Percentiles rank a stretch among this genome's conserved stretches.
Evolutionary conservation across 2,113 vertebrate species (phyloP).

Genomic region (Trematocara macrostoma): DNA sequence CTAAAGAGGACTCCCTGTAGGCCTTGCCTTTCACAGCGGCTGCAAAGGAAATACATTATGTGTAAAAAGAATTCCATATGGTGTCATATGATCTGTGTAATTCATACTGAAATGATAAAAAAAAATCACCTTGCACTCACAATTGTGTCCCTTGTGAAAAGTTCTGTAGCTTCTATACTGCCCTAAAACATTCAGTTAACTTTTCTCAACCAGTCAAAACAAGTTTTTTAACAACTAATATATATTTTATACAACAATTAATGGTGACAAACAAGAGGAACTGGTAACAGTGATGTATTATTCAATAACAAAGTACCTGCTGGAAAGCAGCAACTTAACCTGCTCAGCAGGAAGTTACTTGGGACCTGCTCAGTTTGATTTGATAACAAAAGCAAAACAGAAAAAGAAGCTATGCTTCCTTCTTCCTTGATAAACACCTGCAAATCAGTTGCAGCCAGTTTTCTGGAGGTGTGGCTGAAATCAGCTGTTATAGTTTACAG

Average conservation of each 20-base stretch:
- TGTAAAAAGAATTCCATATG: conserved; percentile 79
- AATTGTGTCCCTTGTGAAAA: conserved; percentile 50
- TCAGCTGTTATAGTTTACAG: conserved; percentile 46
- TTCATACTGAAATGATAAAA: conserved; percentile 67
- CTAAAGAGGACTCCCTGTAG: conserved; percentile 74
- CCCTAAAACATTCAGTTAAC: neutral
- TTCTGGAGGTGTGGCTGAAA: conserved; percentile 30
- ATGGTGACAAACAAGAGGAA: neutral
- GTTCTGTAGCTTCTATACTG: neutral
- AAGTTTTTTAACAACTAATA: neutral
- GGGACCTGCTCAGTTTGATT: neutral
- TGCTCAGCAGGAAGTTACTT: neutral
- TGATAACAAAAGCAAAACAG: neutral
- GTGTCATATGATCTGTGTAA: conserved; percentile 75
- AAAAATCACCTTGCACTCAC: conserved; percentile 50
- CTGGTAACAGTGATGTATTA: neutral
- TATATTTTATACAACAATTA: neutral
- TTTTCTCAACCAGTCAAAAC: neutral
- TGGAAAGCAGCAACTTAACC: neutral
- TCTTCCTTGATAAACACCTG: conserved; percentile 25
- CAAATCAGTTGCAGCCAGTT: neutral
- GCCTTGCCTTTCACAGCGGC: conserved; percentile 65
- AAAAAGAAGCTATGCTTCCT: neutral
- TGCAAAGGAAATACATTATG: conserved; percentile 76
- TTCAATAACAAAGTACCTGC: neutral